A percentile compares a stretch with the other conserved stretches of the same genome.
phyloP scores from a whole-genome alignment of 2,888 invertebrate genomes.

The Dryomyza anilis region DNA sequence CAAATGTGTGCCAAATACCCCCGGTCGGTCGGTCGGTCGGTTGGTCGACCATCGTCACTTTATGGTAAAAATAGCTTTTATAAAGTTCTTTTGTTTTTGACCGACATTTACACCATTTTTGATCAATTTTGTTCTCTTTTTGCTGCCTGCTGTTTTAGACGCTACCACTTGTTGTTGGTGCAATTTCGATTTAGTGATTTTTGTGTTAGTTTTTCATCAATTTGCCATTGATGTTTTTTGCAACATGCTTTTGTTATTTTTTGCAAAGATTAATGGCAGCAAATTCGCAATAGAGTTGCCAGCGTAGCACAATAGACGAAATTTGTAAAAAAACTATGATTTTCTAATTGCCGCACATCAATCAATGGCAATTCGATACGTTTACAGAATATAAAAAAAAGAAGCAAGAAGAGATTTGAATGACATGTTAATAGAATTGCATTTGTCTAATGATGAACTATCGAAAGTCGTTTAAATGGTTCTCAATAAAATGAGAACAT shows the following conservation, averaged over 20 bases:
- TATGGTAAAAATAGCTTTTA: conserved; percentile 3
- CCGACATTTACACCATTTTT: neutral
- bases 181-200: conserved; percentile 6
- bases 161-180: neutral
- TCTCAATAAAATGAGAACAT: no score
- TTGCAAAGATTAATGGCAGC: conserved; percentile 10
- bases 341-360: conserved; percentile 13
- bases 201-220: conserved; percentile 14
- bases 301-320: neutral
- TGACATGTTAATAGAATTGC: no score
- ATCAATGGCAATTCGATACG: neutral
- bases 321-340: neutral
- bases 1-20: no score
- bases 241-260: neutral
- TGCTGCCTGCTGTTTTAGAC: neutral
- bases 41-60: no score
- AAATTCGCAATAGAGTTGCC: conserved; percentile 19
- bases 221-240: neutral
- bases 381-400: no score
- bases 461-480: no score
- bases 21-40: no score
- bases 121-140: no score
- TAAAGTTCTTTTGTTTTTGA: neutral
- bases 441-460: no score
- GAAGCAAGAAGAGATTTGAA: no score